Evolutionary conservation across 2,888 invertebrate species (phyloP).

Genomic region (Lochmaea capreae): DNA sequence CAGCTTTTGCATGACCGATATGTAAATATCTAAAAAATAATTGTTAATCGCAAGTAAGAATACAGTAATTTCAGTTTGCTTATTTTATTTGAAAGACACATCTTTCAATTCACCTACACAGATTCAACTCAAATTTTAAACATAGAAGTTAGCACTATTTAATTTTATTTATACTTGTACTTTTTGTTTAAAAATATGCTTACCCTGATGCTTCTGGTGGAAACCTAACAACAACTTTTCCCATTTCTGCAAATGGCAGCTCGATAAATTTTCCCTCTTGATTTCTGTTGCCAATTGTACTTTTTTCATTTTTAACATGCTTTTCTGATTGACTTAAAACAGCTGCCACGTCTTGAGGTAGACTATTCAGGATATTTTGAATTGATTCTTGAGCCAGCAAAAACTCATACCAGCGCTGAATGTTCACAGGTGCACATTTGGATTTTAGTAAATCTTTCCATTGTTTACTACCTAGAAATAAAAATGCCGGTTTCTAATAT

Average conservation of each 20-base stretch:
- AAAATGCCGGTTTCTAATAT: not conserved
- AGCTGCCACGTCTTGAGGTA: conserved; percentile 69
- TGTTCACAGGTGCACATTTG: conserved; percentile 70
- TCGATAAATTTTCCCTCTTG: conserved; percentile 98
- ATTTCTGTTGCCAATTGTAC: conserved; percentile 50
- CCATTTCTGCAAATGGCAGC: conserved; percentile 95
- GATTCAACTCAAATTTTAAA: too few relatives aligned
- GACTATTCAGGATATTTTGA: conserved; percentile 68
- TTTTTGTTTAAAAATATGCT: conserved; percentile 20
- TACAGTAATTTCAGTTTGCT: too few relatives aligned
- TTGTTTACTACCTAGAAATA: conserved; percentile 57
- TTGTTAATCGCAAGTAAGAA: too few relatives aligned
- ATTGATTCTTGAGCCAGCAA: conserved; percentile 73
- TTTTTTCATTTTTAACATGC: conserved; percentile 39
- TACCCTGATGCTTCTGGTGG: conserved; percentile 99
- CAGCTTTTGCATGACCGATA: conserved; percentile 99
- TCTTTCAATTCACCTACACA: too few relatives aligned
- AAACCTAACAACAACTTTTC: conserved; percentile 97
- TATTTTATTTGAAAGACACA: too few relatives aligned
- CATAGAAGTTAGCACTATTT: too few relatives aligned
- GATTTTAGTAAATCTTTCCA: conserved; percentile 61
- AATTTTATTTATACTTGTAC: too few relatives aligned
- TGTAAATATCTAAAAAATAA: conserved; percentile 80
- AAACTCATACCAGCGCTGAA: conserved; percentile 76
- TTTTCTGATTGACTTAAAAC: conserved; percentile 48